phyloP scores from a whole-genome alignment of 2,888 invertebrate genomes.

The Acleris holmiana region DNA sequence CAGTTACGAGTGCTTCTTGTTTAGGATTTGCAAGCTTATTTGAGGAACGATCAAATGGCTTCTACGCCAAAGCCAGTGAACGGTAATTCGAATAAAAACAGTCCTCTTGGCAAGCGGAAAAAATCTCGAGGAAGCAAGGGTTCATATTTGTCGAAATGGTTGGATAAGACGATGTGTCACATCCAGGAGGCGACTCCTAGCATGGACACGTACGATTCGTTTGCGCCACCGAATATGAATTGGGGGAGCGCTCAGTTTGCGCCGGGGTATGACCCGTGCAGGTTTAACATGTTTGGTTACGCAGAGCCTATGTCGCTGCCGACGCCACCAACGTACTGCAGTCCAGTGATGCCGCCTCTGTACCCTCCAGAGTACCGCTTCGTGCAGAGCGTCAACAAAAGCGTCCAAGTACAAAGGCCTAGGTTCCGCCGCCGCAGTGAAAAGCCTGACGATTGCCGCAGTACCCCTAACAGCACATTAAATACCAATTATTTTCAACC shows the following conservation, averaged over 20 bases:
- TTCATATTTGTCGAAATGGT: constrained; percentile 78
- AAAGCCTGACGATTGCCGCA: constrained; percentile 62
- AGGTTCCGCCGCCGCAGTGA: constrained; percentile 61
- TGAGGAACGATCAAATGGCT: constrained; percentile 59
- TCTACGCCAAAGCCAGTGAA: constrained; percentile 77
- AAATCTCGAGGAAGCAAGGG: constrained; percentile 73
- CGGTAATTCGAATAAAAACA: constrained; percentile 69
- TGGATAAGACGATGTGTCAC: constrained; percentile 78
- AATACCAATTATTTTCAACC: constrained; percentile 66
- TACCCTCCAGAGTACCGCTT: constrained; percentile 70
- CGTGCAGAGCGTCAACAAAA: constrained; percentile 64
- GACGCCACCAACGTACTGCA: constrained; percentile 84
- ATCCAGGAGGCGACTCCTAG: constrained; percentile 70
- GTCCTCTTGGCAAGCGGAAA: constrained; percentile 78
- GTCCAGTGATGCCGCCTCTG: constrained; percentile 56
- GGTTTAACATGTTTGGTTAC: constrained; percentile 80
- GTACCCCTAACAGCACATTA: constrained; percentile 49
- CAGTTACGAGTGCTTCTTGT: constrained; percentile 35
- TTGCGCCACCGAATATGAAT: constrained; percentile 59
- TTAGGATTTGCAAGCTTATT: constrained; percentile 28
- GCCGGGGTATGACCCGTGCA: constrained; percentile 74
- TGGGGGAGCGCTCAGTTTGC: constrained; percentile 69
- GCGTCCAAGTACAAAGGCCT: constrained; percentile 67
- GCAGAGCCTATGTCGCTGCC: constrained; percentile 87
- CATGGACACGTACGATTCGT: constrained; percentile 70